These are phyloP conservation scores for Cabera pusaria DNA, from an alignment of 2,888 invertebrate species.

Conservation along the genomic window DNA sequence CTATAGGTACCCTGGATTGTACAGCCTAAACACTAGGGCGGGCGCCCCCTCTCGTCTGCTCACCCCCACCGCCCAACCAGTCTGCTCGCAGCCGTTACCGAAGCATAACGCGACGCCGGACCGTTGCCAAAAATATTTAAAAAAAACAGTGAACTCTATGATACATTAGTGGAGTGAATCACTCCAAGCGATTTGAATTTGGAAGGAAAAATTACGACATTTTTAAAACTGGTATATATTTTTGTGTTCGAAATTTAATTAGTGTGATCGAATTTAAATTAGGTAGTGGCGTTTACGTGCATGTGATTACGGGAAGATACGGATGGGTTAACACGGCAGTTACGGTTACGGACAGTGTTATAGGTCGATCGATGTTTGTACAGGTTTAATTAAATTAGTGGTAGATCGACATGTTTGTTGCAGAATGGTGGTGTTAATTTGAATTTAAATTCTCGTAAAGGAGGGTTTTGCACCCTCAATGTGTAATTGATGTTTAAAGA, in stretches of 20 bases:
- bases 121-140: constrained; percentile 27
- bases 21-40: constrained; percentile 47
- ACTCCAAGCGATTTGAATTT: no score
- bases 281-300: constrained; percentile 13
- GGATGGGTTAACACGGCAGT: constrained; percentile 14
- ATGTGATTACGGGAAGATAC: constrained; percentile 5
- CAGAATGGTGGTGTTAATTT: no score
- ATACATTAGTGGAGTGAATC: no score
- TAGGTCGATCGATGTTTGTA: constrained; percentile 4
- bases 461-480: no score
- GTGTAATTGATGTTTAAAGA: no score
- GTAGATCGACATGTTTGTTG: constrained; percentile 11
- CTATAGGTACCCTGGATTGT: constrained; percentile 36
- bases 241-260: constrained; percentile 37
- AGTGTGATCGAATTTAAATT: no score
- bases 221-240: no score
- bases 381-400: constrained; percentile 13
- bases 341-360: no score
- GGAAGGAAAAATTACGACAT: no score
- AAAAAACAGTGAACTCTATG: constrained; percentile 37
- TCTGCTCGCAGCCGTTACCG: constrained; percentile 41
- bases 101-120: constrained; percentile 39
- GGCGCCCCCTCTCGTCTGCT: constrained; percentile 42
- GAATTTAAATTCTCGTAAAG: no score
- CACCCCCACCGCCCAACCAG: constrained; percentile 39